These are phyloP conservation scores for Notechis scutatus DNA, from an alignment of 2,113 vertebrate genomes.

Conservation along the genomic window DNA sequence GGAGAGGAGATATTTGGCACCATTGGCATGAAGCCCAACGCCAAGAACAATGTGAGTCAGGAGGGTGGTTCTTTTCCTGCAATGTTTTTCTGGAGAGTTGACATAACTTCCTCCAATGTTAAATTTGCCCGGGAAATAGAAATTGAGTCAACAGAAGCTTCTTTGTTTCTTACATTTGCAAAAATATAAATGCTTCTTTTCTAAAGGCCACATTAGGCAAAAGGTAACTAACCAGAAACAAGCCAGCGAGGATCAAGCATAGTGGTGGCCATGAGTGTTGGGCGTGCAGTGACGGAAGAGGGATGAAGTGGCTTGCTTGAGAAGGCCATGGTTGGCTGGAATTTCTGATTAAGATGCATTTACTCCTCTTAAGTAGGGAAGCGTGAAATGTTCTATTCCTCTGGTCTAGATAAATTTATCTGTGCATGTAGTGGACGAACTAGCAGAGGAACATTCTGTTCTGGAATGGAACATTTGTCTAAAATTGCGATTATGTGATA, in stretches of 20 bases:
- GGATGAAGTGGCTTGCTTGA: background rate
- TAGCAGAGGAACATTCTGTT: background rate
- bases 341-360: background rate
- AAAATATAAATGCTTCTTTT: background rate
- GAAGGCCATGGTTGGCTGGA: background rate
- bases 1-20: slow-evolving; percentile 93
- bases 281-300: background rate
- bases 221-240: background rate
- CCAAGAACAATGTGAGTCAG: slow-evolving; percentile 88
- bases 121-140: background rate
- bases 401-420: background rate
- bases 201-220: background rate
- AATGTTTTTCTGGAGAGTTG: no score
- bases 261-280: background rate
- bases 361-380: background rate
- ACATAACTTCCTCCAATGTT: background rate
- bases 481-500: background rate
- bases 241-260: background rate
- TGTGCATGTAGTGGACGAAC: background rate
- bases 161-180: background rate
- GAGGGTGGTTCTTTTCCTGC: background rate
- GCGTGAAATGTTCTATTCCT: background rate
- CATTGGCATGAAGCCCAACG: slow-evolving; percentile 90
- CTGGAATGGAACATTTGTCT: background rate
- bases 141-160: background rate